A percentile compares a stretch with the other conserved stretches of the same genome.
Conservation (phyloP, 2,797 vertebrate species). For the Pempheris klunzingeri region DNA sequence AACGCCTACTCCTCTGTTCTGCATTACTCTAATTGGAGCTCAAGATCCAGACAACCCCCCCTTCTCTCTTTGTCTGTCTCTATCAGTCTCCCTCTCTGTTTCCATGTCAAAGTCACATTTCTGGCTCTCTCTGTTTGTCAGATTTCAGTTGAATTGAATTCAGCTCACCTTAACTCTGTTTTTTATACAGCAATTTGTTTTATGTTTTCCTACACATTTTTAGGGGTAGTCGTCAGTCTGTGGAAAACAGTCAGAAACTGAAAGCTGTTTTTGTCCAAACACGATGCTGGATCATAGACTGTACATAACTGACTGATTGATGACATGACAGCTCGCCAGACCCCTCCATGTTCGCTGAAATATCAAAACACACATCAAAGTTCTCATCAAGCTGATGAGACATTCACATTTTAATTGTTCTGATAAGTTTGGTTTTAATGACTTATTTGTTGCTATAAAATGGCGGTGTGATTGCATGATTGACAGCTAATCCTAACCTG, state of each 20-base stretch:
- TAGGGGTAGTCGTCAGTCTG: neutral
- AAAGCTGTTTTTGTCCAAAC: constrained; percentile 15
- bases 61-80: constrained; percentile 38
- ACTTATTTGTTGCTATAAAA: no score
- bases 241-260: neutral
- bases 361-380: no score
- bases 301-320: no score
- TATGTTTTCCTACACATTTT: neutral
- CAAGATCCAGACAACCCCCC: constrained; percentile 45
- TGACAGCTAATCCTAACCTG: no score
- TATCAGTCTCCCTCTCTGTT: constrained; percentile 20
- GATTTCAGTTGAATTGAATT: constrained; percentile 32
- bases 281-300: no score
- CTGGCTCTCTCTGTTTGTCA: constrained; percentile 23
- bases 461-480: no score
- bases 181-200: constrained; percentile 5
- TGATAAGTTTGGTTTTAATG: no score
- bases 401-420: no score
- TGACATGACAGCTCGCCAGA: no score
- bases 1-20: constrained; percentile 51
- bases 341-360: no score
- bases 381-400: no score
- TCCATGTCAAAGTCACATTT: constrained; percentile 59
- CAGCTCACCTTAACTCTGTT: constrained; percentile 12
- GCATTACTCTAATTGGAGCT: constrained; percentile 76